A percentile compares a stretch with the other conserved stretches of the same genome.
Evolutionary conservation across 2,113 vertebrate species (phyloP).

Genomic region (Xenopus laevis): DNA sequence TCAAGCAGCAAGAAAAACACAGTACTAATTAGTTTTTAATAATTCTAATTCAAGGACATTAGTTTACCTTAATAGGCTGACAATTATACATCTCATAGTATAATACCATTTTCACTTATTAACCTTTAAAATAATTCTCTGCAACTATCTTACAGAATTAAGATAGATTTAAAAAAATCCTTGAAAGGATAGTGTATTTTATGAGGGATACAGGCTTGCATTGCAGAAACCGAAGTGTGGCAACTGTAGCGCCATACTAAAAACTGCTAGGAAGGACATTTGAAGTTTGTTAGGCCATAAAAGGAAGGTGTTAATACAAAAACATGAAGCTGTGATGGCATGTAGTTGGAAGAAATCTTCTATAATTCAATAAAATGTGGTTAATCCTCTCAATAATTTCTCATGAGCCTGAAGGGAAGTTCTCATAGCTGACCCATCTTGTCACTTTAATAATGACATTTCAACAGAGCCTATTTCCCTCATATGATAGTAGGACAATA

Average conservation of each 20-base stretch:
- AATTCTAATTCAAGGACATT: too few species aligned
- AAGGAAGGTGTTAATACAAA: too few species aligned
- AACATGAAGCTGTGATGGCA: neutral
- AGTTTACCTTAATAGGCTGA: too few species aligned
- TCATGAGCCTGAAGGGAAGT: conserved; percentile 20
- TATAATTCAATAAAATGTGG: conserved; percentile 1
- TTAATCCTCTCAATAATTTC: conserved; percentile 21
- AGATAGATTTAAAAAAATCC: too few species aligned
- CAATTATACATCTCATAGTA: too few species aligned
- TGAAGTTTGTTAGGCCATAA: neutral
- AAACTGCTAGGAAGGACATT: neutral
- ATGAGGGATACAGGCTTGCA: too few species aligned
- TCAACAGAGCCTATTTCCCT: conserved; percentile 23
- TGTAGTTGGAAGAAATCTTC: conserved; percentile 7
- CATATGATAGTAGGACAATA: conserved; percentile 23
- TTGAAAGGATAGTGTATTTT: too few species aligned
- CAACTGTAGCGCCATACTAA: neutral
- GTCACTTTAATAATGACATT: conserved; percentile 43
- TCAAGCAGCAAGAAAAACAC: too few species aligned
- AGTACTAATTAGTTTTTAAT: too few species aligned
- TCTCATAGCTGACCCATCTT: conserved; percentile 23
- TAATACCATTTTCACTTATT: too few species aligned
- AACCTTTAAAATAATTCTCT: too few species aligned
- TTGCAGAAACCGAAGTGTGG: neutral
- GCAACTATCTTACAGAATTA: too few species aligned